These are phyloP conservation scores for Pelodytes ibericus DNA, from an alignment of 2,797 vertebrate species.

Conservation along the genomic window DNA sequence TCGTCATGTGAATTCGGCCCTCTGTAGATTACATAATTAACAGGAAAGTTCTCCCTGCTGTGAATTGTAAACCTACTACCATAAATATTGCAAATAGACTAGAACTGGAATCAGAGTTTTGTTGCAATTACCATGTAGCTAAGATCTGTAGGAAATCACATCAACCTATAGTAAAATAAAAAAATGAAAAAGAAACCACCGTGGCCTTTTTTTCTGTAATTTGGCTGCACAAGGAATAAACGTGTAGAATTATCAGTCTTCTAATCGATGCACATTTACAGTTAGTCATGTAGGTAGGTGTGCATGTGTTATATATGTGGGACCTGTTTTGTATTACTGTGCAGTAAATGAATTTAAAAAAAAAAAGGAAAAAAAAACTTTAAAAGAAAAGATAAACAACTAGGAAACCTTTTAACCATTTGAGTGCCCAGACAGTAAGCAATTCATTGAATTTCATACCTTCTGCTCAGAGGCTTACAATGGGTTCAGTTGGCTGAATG, in stretches of 20 bases:
- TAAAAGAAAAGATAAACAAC: neutral
- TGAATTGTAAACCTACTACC: neutral
- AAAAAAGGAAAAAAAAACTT: neutral
- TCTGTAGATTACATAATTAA: no score
- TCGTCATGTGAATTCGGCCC: no score
- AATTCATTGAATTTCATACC: neutral
- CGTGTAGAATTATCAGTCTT: neutral
- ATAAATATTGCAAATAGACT: neutral
- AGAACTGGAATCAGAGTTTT: neutral
- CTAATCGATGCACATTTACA: neutral
- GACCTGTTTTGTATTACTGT: neutral
- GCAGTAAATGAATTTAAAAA: neutral
- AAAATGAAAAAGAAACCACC: neutral
- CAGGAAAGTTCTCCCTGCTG: neutral
- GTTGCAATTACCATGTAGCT: neutral
- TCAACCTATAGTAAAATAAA: neutral
- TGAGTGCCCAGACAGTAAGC: neutral
- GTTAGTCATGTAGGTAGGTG: neutral
- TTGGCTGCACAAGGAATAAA: neutral
- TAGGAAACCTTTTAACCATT: neutral
- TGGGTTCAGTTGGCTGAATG: neutral
- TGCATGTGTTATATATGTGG: neutral
- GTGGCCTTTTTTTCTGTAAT: neutral
- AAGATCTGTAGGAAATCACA: neutral
- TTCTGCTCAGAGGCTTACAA: neutral